Conservation (phyloP, 2,113 vertebrate genomes). For the Chaetops frenatus region DNA sequence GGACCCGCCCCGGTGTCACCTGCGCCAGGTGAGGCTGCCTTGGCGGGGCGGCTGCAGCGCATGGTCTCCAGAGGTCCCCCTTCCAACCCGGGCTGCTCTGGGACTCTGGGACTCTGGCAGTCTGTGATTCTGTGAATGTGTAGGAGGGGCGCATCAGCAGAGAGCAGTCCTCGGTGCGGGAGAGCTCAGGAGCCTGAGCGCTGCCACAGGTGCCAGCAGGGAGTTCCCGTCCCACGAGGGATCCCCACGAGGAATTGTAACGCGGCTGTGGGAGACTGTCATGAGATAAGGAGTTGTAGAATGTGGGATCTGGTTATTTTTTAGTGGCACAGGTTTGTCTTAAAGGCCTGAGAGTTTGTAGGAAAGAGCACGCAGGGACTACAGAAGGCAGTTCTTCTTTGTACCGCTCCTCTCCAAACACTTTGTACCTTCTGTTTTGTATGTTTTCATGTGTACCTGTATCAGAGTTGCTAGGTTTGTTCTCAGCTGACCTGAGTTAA, state of each 20-base stretch:
- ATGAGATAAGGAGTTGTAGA: not conserved
- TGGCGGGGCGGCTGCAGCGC: no score
- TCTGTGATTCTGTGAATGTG: not conserved
- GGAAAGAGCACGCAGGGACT: no score
- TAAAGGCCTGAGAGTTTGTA: not conserved
- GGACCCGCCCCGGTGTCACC: not conserved
- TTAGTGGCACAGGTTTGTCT: no score
- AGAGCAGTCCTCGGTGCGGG: fast-evolving
- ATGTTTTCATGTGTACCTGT: not conserved
- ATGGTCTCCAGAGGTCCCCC: fast-evolving
- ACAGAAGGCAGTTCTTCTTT: fast-evolving
- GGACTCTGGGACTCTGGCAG: no score
- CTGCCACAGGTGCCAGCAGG: fast-evolving
- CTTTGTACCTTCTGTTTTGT: not conserved
- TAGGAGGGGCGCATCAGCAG: not conserved
- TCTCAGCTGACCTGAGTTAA: not conserved
- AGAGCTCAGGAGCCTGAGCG: not conserved
- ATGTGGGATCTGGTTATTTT: fast-evolving
- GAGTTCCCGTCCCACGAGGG: fast-evolving
- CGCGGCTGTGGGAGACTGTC: fast-evolving
- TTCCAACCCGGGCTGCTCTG: fast-evolving
- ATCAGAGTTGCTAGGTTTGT: not conserved
- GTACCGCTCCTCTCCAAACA: not conserved
- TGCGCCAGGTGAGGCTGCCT: not conserved
- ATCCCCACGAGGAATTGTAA: fast-evolving